Evolutionary conservation across 1,140 invertebrate genomes (phyloP), one percentile per base, ranked within the genome.

Genomic region (Paraescarpia echinospica): DNA sequence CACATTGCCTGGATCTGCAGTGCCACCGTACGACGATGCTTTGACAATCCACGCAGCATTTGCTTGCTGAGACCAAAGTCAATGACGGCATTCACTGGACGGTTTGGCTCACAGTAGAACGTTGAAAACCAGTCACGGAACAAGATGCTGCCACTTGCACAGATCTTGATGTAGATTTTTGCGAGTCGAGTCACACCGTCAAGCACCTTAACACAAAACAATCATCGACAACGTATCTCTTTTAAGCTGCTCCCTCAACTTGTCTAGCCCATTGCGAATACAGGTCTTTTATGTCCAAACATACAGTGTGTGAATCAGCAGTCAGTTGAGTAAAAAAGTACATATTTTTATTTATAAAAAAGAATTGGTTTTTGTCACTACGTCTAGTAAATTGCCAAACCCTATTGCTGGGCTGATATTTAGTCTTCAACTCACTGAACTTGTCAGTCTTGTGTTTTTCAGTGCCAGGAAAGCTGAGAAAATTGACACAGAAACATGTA

Each of bases 81-180:
- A 5, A 95, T 92, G 35, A 93, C 91, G 22, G 93, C 94, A 93
- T 94, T 95, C 18, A 93, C 92, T 51, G 41, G 33, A 33, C 93
- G 91, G 1, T 91, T 90, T 27, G n/a, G 59, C 33, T 94, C 93
- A 93, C 95, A 95, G n/a, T 94, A 92, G 91, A 95, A 95, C 34
- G 91, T 94, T 5, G 93, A 93, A 48, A 93, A 93, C 95, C 95
- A 95, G 35, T 94, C 91, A 59, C 93, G 93, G 90, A 95, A 95
- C 9, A 95, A 91, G 18, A 95, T 93, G 93, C 94, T 95, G n/a
- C 95, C 95, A 92, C 93, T 94, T 22, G 93, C 91, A 92, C 94
- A 93, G 35, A 95, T 92, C 90, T 94, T 94, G 6, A 95, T 93
- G 91, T 94, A 95, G 27, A 94, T 93, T 91, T 94, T 94, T 5